These are phyloP conservation scores for Gonocerus acuteangulatus DNA, from an alignment of 2,888 invertebrate genomes.

Conservation along the genomic window DNA sequence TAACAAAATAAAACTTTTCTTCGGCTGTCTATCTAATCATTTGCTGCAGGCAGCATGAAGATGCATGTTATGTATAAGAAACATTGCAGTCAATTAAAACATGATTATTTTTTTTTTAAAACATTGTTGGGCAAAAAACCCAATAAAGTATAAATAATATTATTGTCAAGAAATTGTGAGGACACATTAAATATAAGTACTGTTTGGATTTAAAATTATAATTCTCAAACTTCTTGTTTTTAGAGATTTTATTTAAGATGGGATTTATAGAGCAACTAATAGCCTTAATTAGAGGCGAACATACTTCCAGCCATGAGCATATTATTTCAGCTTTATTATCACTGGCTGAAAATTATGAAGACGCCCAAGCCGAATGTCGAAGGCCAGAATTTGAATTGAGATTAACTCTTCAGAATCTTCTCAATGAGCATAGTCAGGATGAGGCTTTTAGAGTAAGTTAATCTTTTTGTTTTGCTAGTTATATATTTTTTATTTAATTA, in stretches of 20 bases:
- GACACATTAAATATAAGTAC: neutral
- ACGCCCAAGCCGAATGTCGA: constrained; percentile 45
- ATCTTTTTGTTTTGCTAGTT: neutral
- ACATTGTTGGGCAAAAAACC: too few species aligned
- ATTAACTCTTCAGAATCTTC: constrained; percentile 43
- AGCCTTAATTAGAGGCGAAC: constrained; percentile 36
- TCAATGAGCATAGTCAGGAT: constrained; percentile 43
- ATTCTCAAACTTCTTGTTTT: neutral
- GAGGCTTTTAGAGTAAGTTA: constrained; percentile 44
- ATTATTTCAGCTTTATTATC: constrained; percentile 46
- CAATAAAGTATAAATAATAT: too few species aligned
- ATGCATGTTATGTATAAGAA: too few species aligned
- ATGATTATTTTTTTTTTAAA: too few species aligned
- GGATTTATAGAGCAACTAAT: constrained; percentile 38
- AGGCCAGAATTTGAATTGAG: constrained; percentile 45
- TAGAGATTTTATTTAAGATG: constrained; percentile 37
- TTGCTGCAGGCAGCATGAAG: too few species aligned
- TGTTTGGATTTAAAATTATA: neutral
- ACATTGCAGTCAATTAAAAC: too few species aligned
- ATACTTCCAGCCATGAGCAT: constrained; percentile 47
- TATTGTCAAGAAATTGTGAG: too few species aligned
- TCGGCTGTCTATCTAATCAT: too few species aligned
- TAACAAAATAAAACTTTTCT: too few species aligned
- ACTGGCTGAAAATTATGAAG: constrained; percentile 45
- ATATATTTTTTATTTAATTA: too few species aligned